phyloP scores from a whole-genome alignment of 1,140 invertebrate species.

The Belonocnema kinseyi region DNA sequence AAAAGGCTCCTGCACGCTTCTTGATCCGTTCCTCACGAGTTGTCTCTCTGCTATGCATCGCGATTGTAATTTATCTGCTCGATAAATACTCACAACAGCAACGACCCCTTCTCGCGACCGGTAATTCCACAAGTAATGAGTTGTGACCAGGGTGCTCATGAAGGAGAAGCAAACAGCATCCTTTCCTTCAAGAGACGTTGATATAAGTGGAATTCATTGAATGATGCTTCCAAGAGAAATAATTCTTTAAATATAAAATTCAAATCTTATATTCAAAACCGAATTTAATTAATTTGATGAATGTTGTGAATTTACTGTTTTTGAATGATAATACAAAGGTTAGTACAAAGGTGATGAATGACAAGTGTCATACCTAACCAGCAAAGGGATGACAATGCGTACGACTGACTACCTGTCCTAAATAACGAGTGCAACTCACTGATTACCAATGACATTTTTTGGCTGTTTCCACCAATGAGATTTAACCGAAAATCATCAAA shows the following conservation, averaged over 20 bases:
- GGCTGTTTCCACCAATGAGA: not conserved
- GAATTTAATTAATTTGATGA: not conserved
- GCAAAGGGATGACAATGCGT: too few species aligned
- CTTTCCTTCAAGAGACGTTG: conserved; percentile 1
- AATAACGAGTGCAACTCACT: too few species aligned
- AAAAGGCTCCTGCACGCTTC: not conserved
- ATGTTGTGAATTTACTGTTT: not conserved
- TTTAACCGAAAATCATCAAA: not conserved
- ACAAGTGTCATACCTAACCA: too few species aligned
- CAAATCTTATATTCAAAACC: not conserved
- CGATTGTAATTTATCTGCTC: conserved; percentile 64
- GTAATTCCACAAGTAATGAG: conserved; percentile 56
- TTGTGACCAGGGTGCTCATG: conserved; percentile 47
- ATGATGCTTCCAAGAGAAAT: conserved; percentile 6
- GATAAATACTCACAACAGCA: conserved; percentile 59
- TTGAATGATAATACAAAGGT: too few species aligned
- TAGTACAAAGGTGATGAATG: too few species aligned
- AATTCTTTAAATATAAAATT: not conserved
- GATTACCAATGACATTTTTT: too few species aligned
- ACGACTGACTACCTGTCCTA: too few species aligned
- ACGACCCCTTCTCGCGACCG: conserved; percentile 50
- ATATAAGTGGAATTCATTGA: conserved; percentile 25
- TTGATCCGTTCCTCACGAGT: conserved; percentile 40
- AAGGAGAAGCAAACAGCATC: conserved; percentile 14
- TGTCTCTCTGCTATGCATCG: conserved; percentile 40